Percentiles rank a stretch among this genome's conserved stretches.
Evolutionary conservation across 37 sponge, comb jelly and placozoan species (phyloP).

Genomic region (Oopsacas minuta): DNA sequence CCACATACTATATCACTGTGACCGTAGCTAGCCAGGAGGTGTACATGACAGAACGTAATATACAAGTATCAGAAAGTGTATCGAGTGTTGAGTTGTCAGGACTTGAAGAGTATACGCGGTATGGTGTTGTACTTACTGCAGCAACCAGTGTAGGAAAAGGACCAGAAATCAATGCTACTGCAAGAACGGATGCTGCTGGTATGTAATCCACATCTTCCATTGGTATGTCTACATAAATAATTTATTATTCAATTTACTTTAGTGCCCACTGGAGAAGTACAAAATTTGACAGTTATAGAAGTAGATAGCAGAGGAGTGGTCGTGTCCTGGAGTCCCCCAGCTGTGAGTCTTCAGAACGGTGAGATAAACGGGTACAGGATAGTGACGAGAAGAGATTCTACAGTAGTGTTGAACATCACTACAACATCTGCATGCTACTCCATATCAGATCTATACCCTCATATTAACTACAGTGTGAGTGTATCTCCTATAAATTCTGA

Average conservation of each 20-base stretch:
- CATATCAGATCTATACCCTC: background rate
- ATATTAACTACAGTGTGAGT: background rate
- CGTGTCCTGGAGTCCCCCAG: constrained; percentile 5
- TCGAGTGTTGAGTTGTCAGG: background rate
- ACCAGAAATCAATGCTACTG: background rate
- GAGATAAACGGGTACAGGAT: background rate
- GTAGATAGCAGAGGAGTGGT: background rate
- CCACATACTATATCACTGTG: background rate
- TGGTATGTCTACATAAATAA: too few species aligned
- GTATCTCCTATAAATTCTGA: background rate
- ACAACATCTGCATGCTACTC: background rate
- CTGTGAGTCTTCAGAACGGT: background rate
- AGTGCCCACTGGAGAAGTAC: background rate
- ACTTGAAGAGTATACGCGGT: background rate
- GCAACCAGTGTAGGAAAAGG: background rate
- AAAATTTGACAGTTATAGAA: background rate
- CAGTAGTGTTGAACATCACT: background rate
- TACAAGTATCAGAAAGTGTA: background rate
- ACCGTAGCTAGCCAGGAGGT: background rate
- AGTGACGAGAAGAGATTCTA: background rate
- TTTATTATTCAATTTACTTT: background rate
- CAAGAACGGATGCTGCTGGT: too few species aligned
- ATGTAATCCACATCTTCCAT: too few species aligned
- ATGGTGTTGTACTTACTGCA: background rate
- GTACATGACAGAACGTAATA: background rate